phyloP scores from a whole-genome alignment of 2,797 vertebrate species.

The Parotocinclus haroldoi region DNA sequence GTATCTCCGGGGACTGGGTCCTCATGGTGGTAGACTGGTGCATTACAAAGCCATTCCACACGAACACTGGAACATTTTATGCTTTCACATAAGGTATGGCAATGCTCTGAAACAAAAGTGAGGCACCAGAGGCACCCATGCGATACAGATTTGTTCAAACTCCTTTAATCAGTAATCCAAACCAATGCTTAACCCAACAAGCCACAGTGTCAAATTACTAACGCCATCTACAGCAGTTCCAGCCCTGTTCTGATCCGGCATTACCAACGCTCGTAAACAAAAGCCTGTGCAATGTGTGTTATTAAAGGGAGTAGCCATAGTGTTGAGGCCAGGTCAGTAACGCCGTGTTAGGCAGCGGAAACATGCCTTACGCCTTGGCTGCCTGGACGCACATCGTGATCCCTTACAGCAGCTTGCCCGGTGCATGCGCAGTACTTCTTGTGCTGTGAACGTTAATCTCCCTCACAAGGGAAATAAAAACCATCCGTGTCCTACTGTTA shows the following conservation, averaged over 20 bases:
- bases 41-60: no score
- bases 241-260: not conserved
- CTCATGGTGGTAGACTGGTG: no score
- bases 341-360: not conserved
- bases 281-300: constrained; percentile 38
- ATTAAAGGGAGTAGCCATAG: constrained; percentile 51
- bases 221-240: not conserved
- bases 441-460: constrained; percentile 60
- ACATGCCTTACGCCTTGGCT: not conserved
- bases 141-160: constrained; percentile 10
- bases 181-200: not conserved
- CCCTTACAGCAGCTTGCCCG: constrained; percentile 5
- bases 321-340: constrained; percentile 25
- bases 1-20: no score
- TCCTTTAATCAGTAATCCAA: constrained; percentile 33
- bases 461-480: constrained; percentile 59
- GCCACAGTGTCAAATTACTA: not conserved
- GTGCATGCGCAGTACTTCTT: no score
- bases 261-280: constrained; percentile 29
- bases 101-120: not conserved
- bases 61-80: no score
- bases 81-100: no score
- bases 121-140: not conserved
- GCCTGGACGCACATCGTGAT: constrained; percentile 1
- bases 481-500: constrained; percentile 56